Percentiles rank a stretch among this genome's conserved stretches.
Evolutionary conservation across 2,113 vertebrate genomes (phyloP).

Genomic region (Apteryx mantelli): DNA sequence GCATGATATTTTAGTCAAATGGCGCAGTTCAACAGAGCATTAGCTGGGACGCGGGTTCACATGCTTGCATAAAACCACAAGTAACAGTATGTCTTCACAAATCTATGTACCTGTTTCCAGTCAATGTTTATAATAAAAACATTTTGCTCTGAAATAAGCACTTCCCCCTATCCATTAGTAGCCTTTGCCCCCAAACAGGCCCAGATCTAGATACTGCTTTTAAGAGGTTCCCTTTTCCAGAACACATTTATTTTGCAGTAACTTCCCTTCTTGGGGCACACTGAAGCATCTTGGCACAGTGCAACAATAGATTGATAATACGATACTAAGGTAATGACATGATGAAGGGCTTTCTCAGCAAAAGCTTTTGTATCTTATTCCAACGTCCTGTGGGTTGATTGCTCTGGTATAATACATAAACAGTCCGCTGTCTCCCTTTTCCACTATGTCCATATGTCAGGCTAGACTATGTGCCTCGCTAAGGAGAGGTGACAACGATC

Average conservation of each 20-base stretch:
- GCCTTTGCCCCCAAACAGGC: neutral
- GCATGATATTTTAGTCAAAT: neutral
- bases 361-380: neutral
- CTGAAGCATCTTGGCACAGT: neutral
- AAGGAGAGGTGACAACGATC: neutral
- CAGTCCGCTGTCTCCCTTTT: neutral
- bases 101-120: neutral
- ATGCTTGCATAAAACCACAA: neutral
- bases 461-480: fast-evolving
- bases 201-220: neutral
- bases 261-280: neutral
- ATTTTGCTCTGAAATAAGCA: neutral
- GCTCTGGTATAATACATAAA: neutral
- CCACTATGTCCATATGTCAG: too few relatives aligned
- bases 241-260: neutral
- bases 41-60: neutral
- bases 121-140: neutral
- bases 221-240: neutral
- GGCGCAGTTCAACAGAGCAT: neutral
- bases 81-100: neutral
- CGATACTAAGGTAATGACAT: neutral
- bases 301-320: neutral
- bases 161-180: neutral
- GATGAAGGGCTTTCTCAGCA: neutral
- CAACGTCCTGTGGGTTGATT: neutral